Evolutionary conservation across 1,140 invertebrate genomes (phyloP).

Genomic region (Venturia canescens): DNA sequence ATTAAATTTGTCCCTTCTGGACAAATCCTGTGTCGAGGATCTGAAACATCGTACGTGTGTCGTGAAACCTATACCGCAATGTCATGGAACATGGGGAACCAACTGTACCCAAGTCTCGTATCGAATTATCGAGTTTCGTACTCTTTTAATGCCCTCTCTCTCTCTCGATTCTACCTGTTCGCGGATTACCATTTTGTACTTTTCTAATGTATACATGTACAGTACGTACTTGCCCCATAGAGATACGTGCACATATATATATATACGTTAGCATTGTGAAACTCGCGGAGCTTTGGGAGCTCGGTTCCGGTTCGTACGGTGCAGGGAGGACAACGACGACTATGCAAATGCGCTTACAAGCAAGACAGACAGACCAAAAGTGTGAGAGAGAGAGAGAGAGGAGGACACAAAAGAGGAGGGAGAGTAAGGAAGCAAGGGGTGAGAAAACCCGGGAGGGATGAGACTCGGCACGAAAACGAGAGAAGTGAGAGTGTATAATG

Average conservation of each 20-base stretch:
- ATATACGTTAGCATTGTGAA: slow-evolving; percentile 1
- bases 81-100: background rate
- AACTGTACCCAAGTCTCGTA: background rate
- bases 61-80: background rate
- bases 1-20: too few relatives aligned
- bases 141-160: slow-evolving; percentile 23
- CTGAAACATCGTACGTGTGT: background rate
- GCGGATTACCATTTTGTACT: slow-evolving; percentile 37
- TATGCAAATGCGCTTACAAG: slow-evolving; percentile 30
- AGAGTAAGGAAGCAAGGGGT: background rate
- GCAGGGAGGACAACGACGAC: slow-evolving; percentile 23
- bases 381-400: background rate
- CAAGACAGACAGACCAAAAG: background rate
- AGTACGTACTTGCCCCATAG: background rate
- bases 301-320: slow-evolving; percentile 18
- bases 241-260: background rate
- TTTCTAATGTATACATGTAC: background rate
- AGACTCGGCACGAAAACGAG: slow-evolving; percentile 15
- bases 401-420: background rate
- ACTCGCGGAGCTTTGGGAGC: slow-evolving; percentile 11
- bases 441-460: background rate
- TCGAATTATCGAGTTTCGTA: slow-evolving; percentile 32
- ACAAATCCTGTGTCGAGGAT: too few relatives aligned
- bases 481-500: slow-evolving; percentile 40
- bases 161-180: background rate